Base-by-base conservation (phyloP, 2,113 vertebrate species). In the Phalacrocorax pelagicus region DNA sequence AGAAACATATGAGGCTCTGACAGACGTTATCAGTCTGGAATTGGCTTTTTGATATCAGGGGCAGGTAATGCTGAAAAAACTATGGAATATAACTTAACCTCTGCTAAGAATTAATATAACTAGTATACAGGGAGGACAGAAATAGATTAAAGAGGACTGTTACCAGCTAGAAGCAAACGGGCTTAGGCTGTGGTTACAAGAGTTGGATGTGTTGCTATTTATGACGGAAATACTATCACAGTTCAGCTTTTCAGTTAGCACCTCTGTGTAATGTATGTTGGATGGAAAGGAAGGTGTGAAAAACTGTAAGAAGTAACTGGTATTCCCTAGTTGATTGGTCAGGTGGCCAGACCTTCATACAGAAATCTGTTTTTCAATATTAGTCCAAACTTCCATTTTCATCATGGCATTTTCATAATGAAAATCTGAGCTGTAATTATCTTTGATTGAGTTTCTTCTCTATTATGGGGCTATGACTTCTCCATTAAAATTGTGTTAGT, bases 251-350 rank as follows among this genome's bases (percentile, higher is more conserved):
- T 92, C 70, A 87, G 52, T 87, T 94, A 84, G 13, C 29, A 62
- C 26, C 29, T 86, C 0, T 0, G 17, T 29, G 23, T 61, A 54
- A 6, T 32, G 12, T 58, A 23, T 63, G 36, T 20, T 88, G 75
- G 30, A 65, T 79, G 88, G 88, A 96, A 97, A 94, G 42, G 34
- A 86, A 91, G 42, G 72, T 58, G 26, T 42, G 57, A 86, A 89
- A 92, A 89, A 54, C 44, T 52, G 69, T 65, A 26, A 92, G 40
- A 85, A 81, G 40, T 38, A 82, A 49, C 46, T 15, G 22, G 11
- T 71, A 6, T 54, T 82, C 58, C 40, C 12, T 40, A 58, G 72
- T 12, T 79, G 34, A 38, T 55, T 42, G 42, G 12, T 72, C 18
- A 59, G 26, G 30, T 26, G 12, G 23, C 38, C 36, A 80, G 30